These are phyloP conservation scores for Chrysomela aeneicollis DNA, from an alignment of 2,888 invertebrate species.

Conservation along the genomic window DNA sequence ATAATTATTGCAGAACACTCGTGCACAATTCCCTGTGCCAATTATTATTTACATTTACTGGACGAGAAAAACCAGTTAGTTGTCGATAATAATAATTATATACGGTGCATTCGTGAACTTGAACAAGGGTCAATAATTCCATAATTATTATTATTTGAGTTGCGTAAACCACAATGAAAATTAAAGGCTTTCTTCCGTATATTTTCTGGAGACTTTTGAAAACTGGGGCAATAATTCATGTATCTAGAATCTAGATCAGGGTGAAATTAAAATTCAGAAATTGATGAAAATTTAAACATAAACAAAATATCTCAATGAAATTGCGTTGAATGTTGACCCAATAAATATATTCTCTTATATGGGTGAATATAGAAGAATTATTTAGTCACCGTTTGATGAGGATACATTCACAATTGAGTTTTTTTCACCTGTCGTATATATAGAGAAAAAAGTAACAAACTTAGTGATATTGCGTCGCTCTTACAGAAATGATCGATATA, in stretches of 20 bases:
- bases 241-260: background rate
- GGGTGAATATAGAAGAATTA: too few relatives aligned
- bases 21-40: conserved; percentile 32
- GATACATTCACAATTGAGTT: too few relatives aligned
- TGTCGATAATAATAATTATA: conserved; percentile 49
- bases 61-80: conserved; percentile 52
- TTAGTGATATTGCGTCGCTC: too few relatives aligned
- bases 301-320: too few relatives aligned
- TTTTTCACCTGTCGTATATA: too few relatives aligned
- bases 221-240: background rate
- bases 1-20: background rate
- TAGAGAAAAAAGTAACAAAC: too few relatives aligned
- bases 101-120: conserved; percentile 46
- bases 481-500: too few relatives aligned
- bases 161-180: conserved; percentile 40
- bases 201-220: conserved; percentile 3
- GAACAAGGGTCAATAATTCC: conserved; percentile 50
- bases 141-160: conserved; percentile 44
- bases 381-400: too few relatives aligned
- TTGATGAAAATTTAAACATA: too few relatives aligned
- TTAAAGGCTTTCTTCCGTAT: conserved; percentile 16
- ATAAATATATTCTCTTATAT: too few relatives aligned
- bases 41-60: conserved; percentile 39
- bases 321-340: too few relatives aligned
- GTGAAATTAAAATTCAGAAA: background rate